Conservation (phyloP, 2,113 vertebrate genomes). For the Rhinogobius similis region DNA sequence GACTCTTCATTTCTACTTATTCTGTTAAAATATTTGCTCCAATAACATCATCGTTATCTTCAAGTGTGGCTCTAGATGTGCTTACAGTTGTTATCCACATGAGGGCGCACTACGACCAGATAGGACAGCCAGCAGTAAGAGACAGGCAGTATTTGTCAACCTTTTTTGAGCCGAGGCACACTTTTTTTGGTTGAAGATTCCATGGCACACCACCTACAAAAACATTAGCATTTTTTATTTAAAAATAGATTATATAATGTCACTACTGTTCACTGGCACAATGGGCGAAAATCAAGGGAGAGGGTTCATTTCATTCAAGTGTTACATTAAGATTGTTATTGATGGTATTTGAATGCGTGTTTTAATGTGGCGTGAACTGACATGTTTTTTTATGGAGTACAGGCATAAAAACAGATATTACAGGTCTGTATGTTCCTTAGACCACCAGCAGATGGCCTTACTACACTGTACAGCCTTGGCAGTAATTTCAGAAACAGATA, state of each 20-base stretch:
- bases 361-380: not conserved
- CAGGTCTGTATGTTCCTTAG: not conserved
- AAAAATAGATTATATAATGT: no score
- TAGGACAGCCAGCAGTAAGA: not conserved
- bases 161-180: no score
- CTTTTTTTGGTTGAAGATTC: no score
- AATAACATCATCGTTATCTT: not conserved
- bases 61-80: conserved; percentile 14
- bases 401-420: not conserved
- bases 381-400: not conserved
- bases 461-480: not conserved
- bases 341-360: not conserved
- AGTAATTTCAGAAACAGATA: not conserved
- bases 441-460: not conserved
- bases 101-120: conserved; percentile 60
- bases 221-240: no score
- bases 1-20: conserved; percentile 20
- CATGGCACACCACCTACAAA: no score
- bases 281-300: not conserved
- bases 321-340: not conserved
- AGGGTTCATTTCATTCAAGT: not conserved
- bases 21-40: conserved; percentile 6
- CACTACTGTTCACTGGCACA: no score
- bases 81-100: conserved; percentile 51
- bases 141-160: no score